Percentiles rank a stretch among this genome's conserved stretches.
phyloP scores from a whole-genome alignment of 2,113 vertebrate species.

The Amphiprion ocellaris region DNA sequence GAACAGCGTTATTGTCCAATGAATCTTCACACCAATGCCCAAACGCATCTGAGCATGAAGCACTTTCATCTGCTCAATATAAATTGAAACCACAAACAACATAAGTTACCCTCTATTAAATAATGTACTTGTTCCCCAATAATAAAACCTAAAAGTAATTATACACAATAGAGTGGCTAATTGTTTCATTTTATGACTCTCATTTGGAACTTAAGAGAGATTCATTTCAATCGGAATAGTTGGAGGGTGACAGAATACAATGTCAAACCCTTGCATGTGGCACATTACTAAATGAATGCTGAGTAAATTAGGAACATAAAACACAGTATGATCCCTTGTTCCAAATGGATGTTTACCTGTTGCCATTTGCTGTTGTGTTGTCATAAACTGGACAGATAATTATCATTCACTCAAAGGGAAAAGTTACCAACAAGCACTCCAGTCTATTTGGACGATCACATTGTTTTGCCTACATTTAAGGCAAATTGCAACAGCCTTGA shows the following conservation, averaged over 20 bases:
- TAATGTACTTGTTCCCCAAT: slow-evolving; percentile 19
- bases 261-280: slow-evolving; percentile 33
- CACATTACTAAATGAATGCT: slow-evolving; percentile 9
- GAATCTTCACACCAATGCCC: slow-evolving; percentile 34
- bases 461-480: no score
- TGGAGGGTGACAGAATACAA: slow-evolving; percentile 45
- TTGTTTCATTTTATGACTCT: slow-evolving; percentile 56
- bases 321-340: neutral
- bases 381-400: no score
- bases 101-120: slow-evolving; percentile 50
- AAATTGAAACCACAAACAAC: slow-evolving; percentile 66
- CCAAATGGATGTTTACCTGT: neutral
- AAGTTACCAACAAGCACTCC: no score
- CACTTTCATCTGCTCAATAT: slow-evolving; percentile 43
- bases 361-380: neutral
- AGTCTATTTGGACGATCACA: no score
- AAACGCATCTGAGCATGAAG: slow-evolving; percentile 36
- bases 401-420: no score
- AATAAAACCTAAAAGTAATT: slow-evolving; percentile 49
- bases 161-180: slow-evolving; percentile 54
- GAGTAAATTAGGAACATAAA: slow-evolving; percentile 5
- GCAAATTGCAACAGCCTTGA: no score
- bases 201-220: slow-evolving; percentile 47
- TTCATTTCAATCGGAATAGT: slow-evolving; percentile 36
- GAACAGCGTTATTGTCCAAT: slow-evolving; percentile 47